Evolutionary conservation across 1,140 invertebrate genomes (phyloP), one percentile per base, ranked within the genome.

Genomic region (Lepidotrigona ventralis): DNA sequence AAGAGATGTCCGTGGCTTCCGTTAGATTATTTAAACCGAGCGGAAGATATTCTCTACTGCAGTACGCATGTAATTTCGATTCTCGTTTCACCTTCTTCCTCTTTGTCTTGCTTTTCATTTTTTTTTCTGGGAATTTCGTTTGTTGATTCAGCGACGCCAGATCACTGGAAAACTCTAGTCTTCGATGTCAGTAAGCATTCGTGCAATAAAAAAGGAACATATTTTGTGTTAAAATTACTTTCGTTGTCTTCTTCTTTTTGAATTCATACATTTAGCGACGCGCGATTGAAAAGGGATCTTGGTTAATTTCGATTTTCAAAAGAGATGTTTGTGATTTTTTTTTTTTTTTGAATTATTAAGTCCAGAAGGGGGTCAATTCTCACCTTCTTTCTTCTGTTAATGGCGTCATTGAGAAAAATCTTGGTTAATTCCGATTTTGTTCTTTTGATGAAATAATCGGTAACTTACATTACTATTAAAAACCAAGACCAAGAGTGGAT

Each of bases 1-100:
- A 68, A 68, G 46, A 46, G 60, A 53, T 78, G 68, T 79, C 54
- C n/a, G n/a, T 79, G 54, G 29, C 78, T 54, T 46, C 73, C 23
- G 56, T 63, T 68, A 19, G 33, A 60, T 76, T 63, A 46, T 46
- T 33, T 6, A 79, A 63, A n/a, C 19, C 73, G 21, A 69, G 26
- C 23, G 70, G 70, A 64, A 64, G n/a, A 53, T 2, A 46, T n/a
- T 53, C 46, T 64, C 11, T 26, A 17, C 26, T 29, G 26, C 15
- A 2, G 8, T 11, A 11, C 51, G 26, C 21, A n/a, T n/a, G n/a
- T n/a, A n/a, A n/a, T 26, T 51, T 71, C 33, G n/a, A 29, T 66
- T 63, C 51, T 4, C 23, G 14, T 68, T 26, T n/a, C 1, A 14
- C 8, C 5, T 51, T 21, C 1, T 53, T 29, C 5, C 17, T 1